phyloP scores from a whole-genome alignment of 2,797 vertebrate genomes.

The Sciaenops ocellatus region DNA sequence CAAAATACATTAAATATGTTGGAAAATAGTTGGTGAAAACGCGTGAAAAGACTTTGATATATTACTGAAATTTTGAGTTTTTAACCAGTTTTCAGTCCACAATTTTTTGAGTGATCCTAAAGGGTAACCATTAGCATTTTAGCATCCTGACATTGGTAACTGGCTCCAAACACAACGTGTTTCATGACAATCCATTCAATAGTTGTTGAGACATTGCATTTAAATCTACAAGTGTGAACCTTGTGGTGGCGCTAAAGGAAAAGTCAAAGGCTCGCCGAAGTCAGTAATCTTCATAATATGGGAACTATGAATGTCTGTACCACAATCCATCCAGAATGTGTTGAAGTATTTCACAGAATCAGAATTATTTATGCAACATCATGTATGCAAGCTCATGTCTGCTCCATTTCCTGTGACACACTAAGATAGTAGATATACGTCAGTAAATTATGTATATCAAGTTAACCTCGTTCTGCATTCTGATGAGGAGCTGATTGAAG shows the following conservation, averaged over 20 bases:
- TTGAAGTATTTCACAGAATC: neutral
- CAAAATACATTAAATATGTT: too few species aligned
- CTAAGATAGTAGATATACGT: neutral
- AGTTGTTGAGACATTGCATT: too few species aligned
- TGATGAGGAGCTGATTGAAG: slow-evolving; percentile 31
- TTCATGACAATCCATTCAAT: too few species aligned
- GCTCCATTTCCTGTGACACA: slow-evolving; percentile 13
- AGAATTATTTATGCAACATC: neutral
- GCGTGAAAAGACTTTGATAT: too few species aligned
- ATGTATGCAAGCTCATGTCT: neutral
- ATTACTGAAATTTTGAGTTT: too few species aligned
- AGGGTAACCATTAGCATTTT: too few species aligned
- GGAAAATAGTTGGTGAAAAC: too few species aligned
- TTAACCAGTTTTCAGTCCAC: too few species aligned
- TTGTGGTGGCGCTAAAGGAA: neutral
- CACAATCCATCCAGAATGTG: neutral
- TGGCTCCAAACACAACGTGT: too few species aligned
- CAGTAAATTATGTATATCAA: slow-evolving; percentile 50
- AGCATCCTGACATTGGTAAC: too few species aligned
- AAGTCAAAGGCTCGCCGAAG: neutral
- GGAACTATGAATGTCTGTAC: neutral
- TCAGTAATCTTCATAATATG: neutral
- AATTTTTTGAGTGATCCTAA: too few species aligned
- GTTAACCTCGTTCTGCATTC: slow-evolving; percentile 41
- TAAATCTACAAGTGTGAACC: too few species aligned